A percentile compares a stretch with the other conserved stretches of the same genome.
Conservation (phyloP, 2,888 invertebrate species). For the Yponomeuta cagnagella region DNA sequence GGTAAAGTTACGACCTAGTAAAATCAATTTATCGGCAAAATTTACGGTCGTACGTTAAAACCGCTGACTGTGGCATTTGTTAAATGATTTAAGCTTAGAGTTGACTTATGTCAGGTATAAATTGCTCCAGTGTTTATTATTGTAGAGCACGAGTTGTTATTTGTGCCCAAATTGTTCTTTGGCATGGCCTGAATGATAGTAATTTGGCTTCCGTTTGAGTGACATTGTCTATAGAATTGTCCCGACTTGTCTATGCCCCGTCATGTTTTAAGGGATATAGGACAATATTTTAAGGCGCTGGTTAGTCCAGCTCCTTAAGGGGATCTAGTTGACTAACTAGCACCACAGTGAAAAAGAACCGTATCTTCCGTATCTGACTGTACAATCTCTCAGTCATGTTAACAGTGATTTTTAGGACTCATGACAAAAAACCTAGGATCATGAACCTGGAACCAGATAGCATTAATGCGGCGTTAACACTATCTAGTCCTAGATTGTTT, state of each 20-base stretch:
- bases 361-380: too few relatives aligned
- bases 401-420: too few relatives aligned
- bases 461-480: too few relatives aligned
- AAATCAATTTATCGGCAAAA: not conserved
- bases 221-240: not conserved
- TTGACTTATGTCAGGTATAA: slow-evolving; percentile 1
- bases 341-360: too few relatives aligned
- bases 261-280: too few relatives aligned
- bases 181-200: slow-evolving; percentile 5
- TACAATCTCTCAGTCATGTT: too few relatives aligned
- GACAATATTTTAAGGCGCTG: too few relatives aligned
- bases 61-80: not conserved
- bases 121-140: slow-evolving; percentile 2
- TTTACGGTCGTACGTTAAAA: not conserved
- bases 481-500: too few relatives aligned
- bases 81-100: not conserved
- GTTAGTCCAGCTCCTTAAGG: too few relatives aligned
- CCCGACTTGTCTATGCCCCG: not conserved
- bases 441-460: too few relatives aligned
- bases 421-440: too few relatives aligned
- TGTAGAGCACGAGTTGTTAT: slow-evolving; percentile 6
- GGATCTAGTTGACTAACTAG: too few relatives aligned
- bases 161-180: slow-evolving; percentile 12
- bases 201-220: not conserved
- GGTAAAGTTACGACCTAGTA: not conserved